Conservation (phyloP, 2,113 vertebrate genomes). For the Phodopus roborovskii region DNA sequence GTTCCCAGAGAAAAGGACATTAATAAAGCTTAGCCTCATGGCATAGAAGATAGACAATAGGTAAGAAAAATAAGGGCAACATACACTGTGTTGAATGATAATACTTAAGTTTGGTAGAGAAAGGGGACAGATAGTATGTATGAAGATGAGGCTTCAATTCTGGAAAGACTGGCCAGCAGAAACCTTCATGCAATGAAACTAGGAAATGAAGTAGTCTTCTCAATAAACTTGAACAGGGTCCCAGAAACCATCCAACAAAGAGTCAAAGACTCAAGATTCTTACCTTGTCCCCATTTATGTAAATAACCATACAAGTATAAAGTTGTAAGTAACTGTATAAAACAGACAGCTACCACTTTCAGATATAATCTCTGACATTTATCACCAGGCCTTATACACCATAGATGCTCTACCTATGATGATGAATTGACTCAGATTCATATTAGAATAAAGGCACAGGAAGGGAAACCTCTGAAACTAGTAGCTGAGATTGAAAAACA, state of each 20-base stretch:
- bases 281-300: background rate
- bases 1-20: background rate
- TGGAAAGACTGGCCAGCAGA: background rate
- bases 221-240: background rate
- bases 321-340: background rate
- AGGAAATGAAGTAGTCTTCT: background rate
- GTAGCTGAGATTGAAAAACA: background rate
- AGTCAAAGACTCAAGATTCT: conserved; percentile 28
- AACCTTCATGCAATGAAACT: background rate
- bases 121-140: background rate
- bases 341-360: background rate
- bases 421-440: background rate
- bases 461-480: background rate
- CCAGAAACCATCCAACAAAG: background rate
- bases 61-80: conserved; percentile 34
- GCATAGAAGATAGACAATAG: background rate
- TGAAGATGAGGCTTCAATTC: background rate
- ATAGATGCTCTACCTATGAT: background rate
- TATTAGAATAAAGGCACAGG: background rate
- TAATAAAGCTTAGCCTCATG: conserved; percentile 19
- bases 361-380: background rate
- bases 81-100: background rate
- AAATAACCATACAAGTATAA: background rate
- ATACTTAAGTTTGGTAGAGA: background rate
- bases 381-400: background rate